These are phyloP conservation scores for Pagrus major DNA, from an alignment of 2,113 vertebrate species.

Conservation along the genomic window DNA sequence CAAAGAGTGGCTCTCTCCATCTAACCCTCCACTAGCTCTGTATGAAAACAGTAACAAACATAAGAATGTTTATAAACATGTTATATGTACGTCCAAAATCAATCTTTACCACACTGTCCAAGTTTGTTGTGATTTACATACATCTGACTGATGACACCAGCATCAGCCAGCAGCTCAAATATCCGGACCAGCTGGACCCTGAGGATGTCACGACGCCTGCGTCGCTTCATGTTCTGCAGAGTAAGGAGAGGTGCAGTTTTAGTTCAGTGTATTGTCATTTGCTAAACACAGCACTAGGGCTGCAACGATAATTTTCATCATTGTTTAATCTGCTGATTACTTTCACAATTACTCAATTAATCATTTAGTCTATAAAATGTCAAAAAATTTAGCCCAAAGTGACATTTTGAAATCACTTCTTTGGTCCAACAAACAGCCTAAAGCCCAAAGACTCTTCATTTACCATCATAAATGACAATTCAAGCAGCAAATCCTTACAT, in stretches of 20 bases:
- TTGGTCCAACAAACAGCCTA: no score
- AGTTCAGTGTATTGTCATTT: not conserved
- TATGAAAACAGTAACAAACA: not conserved
- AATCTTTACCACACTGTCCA: not conserved
- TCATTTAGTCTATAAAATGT: no score
- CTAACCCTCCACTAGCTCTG: slow-evolving; percentile 96
- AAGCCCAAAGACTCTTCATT: no score
- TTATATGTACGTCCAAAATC: not conserved
- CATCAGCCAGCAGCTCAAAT: slow-evolving; percentile 98
- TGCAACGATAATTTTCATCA: no score
- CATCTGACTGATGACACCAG: slow-evolving; percentile 98
- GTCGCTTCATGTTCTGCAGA: slow-evolving; percentile 96
- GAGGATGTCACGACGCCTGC: slow-evolving; percentile 98
- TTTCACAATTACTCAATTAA: no score
- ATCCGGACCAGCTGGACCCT: slow-evolving; percentile 98
- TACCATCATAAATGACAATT: no score
- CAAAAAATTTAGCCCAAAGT: no score
- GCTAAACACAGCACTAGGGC: not conserved
- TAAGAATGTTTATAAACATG: not conserved
- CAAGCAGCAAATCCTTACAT: no score
- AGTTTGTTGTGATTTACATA: slow-evolving; percentile 64
- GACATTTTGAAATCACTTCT: no score
- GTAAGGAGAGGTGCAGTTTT: slow-evolving; percentile 16
- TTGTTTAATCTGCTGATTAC: no score
- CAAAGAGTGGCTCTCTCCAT: slow-evolving; percentile 97